Conservation (phyloP, 2,113 vertebrate species). For the Sciurus niger region DNA sequence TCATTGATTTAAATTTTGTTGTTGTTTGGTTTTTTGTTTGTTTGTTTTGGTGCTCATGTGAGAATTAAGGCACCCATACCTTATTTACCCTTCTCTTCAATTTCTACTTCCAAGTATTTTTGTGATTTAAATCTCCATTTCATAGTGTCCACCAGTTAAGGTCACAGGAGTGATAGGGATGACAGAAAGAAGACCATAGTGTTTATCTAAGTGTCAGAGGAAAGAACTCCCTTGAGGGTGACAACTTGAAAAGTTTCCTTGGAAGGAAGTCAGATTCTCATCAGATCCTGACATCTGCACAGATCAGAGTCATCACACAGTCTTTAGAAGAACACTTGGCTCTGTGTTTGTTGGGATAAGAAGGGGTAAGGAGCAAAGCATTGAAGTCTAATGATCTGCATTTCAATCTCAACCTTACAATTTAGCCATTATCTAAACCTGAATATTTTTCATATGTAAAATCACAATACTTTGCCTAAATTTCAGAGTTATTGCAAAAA, state of each 20-base stretch:
- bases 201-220: neutral
- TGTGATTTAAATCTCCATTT: constrained; percentile 32
- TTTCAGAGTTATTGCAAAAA: neutral
- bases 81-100: neutral
- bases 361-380: neutral
- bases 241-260: constrained; percentile 27
- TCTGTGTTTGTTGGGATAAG: neutral
- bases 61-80: neutral
- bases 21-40: neutral
- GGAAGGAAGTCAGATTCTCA: neutral
- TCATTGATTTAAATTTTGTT: neutral
- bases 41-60: neutral
- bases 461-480: neutral
- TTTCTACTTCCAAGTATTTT: neutral
- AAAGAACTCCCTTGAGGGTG: neutral
- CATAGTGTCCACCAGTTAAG: neutral
- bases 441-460: neutral
- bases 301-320: neutral
- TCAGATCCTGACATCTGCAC: neutral
- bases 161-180: neutral
- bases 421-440: neutral
- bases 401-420: neutral
- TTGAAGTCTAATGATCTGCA: neutral
- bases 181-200: neutral
- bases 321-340: neutral